Conservation (phyloP, 2,888 invertebrate genomes). For the Vandiemenella viatica region DNA sequence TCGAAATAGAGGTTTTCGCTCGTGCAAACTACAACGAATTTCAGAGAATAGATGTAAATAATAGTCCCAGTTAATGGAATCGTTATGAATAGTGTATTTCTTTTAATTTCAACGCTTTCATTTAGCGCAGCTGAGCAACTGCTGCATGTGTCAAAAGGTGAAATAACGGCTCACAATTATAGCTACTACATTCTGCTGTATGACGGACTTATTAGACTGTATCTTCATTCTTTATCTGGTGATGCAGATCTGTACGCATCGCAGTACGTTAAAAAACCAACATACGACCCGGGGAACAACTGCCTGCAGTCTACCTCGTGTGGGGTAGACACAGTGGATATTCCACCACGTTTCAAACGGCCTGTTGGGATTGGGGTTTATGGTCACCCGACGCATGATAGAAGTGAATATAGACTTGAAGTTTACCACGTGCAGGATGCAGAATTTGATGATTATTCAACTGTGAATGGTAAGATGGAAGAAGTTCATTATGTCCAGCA, state of each 20-base stretch:
- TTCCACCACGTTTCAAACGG: constrained; percentile 33
- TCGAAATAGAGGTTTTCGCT: too few species aligned
- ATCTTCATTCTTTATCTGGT: constrained; percentile 30
- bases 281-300: constrained; percentile 32
- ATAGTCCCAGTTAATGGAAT: too few species aligned
- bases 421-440: constrained; percentile 18
- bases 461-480: too few species aligned
- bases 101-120: too few species aligned
- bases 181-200: constrained; percentile 35
- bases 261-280: constrained; percentile 32
- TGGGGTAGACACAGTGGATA: constrained; percentile 34
- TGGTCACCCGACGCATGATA: constrained; percentile 33
- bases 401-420: constrained; percentile 29
- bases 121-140: constrained; percentile 18
- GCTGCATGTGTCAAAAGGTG: constrained; percentile 28
- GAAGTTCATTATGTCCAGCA: too few species aligned
- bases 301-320: constrained; percentile 37
- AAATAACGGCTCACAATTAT: constrained; percentile 33
- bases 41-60: too few species aligned
- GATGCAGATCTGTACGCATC: constrained; percentile 41
- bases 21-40: too few species aligned
- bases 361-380: constrained; percentile 38
- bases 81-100: too few species aligned
- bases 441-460: too few species aligned
- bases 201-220: constrained; percentile 29